Base-by-base conservation (phyloP, 2,888 invertebrate species). In the Notodonta ziczac region DNA sequence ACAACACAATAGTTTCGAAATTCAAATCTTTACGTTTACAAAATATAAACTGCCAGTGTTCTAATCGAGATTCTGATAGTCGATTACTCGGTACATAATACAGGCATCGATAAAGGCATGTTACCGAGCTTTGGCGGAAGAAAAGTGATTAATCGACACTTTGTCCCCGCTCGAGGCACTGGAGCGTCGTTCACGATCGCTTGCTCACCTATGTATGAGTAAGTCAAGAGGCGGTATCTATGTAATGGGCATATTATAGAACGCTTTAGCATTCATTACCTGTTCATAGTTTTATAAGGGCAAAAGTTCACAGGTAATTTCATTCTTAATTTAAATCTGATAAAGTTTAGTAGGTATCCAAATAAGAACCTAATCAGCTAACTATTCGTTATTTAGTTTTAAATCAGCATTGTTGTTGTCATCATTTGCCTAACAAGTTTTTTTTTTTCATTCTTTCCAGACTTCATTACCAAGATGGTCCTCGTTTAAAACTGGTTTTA, bases 61-160 rank as follows among this genome's bases (percentile, higher is more conserved):
- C 69, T 74, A 74, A 76, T 70, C 74, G 69, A 61, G 60, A 56
- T 62, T 51, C 62, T 63, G 50, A 63, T 70, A 70, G 69, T 71
- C 70, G 70, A 70, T 69, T 58, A 59, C 32, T 50, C 57, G 39
- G 39, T 54, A 54, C 54, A 54, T 54, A 54, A 39, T 54, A 52
- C 42, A 57, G 66, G 64, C 66, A 64, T 62, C 61, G 32, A 60
- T 71, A 71, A 71, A 69, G 62, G 66, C 58, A 56, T 57, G 61
- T 56, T 57, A 54, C 59, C 57, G 62, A 52, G 62, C 62, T 70
- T 63, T 62, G 62, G 57, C 63, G 63, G 76, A 82, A 83, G 83
- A 82, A 84, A 87, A 87, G 85, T 87, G 88, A 89, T 89, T 88
- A 89, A 86, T 86, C 85, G 85, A 82, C 86, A 83, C 84, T 86